Conservation (phyloP, 2,113 vertebrate genomes). For the Nesoenas mayeri region DNA sequence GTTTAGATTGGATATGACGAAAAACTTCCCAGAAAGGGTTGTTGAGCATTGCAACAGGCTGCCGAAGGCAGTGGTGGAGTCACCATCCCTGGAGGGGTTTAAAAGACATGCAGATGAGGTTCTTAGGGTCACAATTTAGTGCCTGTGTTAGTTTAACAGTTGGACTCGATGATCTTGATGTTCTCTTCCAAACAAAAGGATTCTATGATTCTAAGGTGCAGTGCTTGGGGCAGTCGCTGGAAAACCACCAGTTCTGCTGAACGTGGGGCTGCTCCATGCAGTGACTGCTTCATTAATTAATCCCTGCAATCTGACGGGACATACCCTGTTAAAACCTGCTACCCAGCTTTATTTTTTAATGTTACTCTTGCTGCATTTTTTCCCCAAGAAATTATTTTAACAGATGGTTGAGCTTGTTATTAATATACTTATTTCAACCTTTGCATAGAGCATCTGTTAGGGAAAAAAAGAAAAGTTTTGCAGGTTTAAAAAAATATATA, state of each 20-base stretch:
- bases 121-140: too few relatives aligned
- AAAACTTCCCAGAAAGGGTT: too few relatives aligned
- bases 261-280: not conserved
- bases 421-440: constrained; percentile 66
- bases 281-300: not conserved
- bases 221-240: not conserved
- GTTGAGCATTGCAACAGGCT: too few relatives aligned
- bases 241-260: not conserved
- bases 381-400: constrained; percentile 43
- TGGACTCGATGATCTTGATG: too few relatives aligned
- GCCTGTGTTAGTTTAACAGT: too few relatives aligned
- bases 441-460: constrained; percentile 65
- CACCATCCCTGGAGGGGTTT: too few relatives aligned
- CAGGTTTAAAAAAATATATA: constrained; percentile 3
- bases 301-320: not conserved
- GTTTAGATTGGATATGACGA: too few relatives aligned
- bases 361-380: not conserved
- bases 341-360: constrained; percentile 1
- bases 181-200: too few relatives aligned
- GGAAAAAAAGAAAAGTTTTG: not conserved
- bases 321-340: not conserved
- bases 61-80: too few relatives aligned
- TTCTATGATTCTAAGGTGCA: not conserved
- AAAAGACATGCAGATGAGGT: too few relatives aligned
- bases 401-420: constrained; percentile 60